phyloP scores from a whole-genome alignment of 2,797 vertebrate genomes.

The Hyperoplus lanceolatus region DNA sequence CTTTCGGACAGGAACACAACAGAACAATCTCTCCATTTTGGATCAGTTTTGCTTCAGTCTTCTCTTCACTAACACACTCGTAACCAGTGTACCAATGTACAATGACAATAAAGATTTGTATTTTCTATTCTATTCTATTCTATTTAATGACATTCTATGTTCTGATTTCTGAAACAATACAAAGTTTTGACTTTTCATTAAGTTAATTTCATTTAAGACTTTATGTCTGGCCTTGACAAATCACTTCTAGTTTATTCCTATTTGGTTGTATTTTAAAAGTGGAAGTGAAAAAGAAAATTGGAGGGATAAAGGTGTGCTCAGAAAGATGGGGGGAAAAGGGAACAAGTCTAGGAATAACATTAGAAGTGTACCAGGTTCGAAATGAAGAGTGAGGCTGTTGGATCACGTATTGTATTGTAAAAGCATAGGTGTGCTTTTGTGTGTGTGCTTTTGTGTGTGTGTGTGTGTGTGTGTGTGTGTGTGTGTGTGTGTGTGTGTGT shows the following conservation, averaged over 20 bases:
- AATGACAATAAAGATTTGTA: too few relatives aligned
- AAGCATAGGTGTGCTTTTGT: neutral
- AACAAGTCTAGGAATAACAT: neutral
- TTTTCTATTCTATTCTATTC: too few relatives aligned
- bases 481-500: constrained; percentile 6
- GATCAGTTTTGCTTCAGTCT: neutral
- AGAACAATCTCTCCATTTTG: neutral
- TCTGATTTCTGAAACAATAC: too few relatives aligned
- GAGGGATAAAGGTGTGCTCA: neutral
- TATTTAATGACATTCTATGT: too few relatives aligned
- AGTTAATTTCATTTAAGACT: too few relatives aligned
- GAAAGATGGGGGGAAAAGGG: neutral
- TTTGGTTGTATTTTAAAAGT: too few relatives aligned
- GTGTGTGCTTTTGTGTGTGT: neutral
- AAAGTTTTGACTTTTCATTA: too few relatives aligned
- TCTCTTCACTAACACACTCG: neutral
- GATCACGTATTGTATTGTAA: constrained; percentile 24
- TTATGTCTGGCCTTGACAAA: too few relatives aligned
- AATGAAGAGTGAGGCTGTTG: constrained; percentile 6
- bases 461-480: neutral
- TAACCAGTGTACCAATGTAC: too few relatives aligned
- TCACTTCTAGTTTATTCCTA: too few relatives aligned
- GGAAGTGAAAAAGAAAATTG: too few relatives aligned
- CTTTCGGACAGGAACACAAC: constrained; percentile 14
- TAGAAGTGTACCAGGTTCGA: neutral